Conservation (phyloP, 2,888 invertebrate genomes). For the Rhorus exstirpatorius region DNA sequence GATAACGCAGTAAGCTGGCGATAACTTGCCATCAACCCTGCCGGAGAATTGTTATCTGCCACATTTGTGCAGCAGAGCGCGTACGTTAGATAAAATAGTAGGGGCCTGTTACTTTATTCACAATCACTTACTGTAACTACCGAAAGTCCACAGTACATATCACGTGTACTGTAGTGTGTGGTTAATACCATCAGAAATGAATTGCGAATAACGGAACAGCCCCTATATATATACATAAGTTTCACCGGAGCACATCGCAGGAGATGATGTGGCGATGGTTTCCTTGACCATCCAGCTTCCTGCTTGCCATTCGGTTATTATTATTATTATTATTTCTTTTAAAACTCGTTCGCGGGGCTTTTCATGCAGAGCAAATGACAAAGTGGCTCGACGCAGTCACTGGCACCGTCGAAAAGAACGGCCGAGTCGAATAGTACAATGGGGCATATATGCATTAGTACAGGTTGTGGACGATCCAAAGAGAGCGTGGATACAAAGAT, state of each 20-base stretch:
- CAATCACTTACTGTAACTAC: slow-evolving; percentile 6
- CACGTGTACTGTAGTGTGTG: slow-evolving; percentile 3
- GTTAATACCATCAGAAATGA: slow-evolving; percentile 17
- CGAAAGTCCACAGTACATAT: neutral
- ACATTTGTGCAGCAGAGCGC: slow-evolving; percentile 25
- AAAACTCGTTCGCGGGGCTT: slow-evolving; percentile 45
- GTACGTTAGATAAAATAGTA: slow-evolving; percentile 1
- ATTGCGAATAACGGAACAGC: slow-evolving; percentile 23
- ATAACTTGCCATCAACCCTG: no score
- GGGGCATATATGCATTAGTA: slow-evolving; percentile 17
- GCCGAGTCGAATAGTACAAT: slow-evolving; percentile 59
- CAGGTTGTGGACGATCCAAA: neutral
- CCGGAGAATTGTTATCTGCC: no score
- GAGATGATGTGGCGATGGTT: slow-evolving; percentile 69
- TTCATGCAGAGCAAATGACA: neutral
- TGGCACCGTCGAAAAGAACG: slow-evolving; percentile 42
- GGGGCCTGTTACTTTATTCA: slow-evolving; percentile 16
- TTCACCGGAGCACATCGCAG: slow-evolving; percentile 25
- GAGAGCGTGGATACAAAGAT: neutral
- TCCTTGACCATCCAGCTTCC: slow-evolving; percentile 61
- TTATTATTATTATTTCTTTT: no score
- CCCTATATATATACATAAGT: neutral
- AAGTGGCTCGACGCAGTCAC: neutral
- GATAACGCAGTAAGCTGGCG: no score
- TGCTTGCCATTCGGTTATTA: no score